Evolutionary conservation across 23 tunicate genomes (phyloP).

Genomic region (Clavelina lepadiformis): DNA sequence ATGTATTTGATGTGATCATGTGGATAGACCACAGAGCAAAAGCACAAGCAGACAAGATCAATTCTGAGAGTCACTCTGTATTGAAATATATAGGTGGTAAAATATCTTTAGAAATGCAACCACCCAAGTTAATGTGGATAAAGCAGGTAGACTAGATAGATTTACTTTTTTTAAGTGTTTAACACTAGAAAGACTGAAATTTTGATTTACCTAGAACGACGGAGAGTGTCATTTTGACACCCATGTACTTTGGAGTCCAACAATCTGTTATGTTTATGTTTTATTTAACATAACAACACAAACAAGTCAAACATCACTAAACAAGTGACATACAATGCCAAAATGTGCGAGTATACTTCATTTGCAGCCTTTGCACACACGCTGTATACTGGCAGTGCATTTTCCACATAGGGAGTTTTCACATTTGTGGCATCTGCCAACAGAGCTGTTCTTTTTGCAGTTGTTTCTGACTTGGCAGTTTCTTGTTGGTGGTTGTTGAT

Average conservation of each 20-base stretch:
- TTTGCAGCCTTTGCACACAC: slow-evolving; percentile 15
- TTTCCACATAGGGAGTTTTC: slow-evolving; percentile 8
- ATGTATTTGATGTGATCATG: slow-evolving; percentile 76
- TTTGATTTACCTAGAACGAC: too few relatives aligned
- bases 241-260: too few relatives aligned
- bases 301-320: too few relatives aligned
- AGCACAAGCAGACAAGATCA: slow-evolving; percentile 63
- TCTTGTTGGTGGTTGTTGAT: slow-evolving; percentile 6
- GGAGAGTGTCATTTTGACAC: too few relatives aligned
- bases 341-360: too few relatives aligned
- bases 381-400: slow-evolving; percentile 18
- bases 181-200: too few relatives aligned
- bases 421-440: slow-evolving; percentile 17
- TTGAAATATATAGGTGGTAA: slow-evolving; percentile 85
- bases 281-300: too few relatives aligned
- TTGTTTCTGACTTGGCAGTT: slow-evolving; percentile 17
- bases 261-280: too few relatives aligned
- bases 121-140: slow-evolving; percentile 80
- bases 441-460: slow-evolving; percentile 22
- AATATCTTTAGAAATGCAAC: slow-evolving; percentile 95
- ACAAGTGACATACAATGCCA: too few relatives aligned
- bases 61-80: slow-evolving; percentile 37
- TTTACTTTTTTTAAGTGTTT: too few relatives aligned
- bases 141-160: slow-evolving; percentile 38
- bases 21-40: slow-evolving; percentile 98